phyloP scores from a whole-genome alignment of 1,140 invertebrate species.

The Wiebesia pumilae region DNA sequence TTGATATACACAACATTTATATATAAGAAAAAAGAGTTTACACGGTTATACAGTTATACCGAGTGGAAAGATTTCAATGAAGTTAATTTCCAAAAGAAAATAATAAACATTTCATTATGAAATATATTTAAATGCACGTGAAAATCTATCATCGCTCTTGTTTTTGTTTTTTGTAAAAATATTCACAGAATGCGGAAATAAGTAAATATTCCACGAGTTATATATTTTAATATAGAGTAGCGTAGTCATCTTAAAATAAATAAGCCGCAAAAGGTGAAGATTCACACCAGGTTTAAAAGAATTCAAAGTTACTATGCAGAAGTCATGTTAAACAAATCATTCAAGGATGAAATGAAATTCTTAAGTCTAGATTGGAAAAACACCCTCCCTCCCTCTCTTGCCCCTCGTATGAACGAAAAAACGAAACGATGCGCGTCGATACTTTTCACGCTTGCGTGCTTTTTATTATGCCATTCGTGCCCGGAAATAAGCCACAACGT shows the following conservation, averaged over 20 bases:
- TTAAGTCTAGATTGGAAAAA: neutral
- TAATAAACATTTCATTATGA: neutral
- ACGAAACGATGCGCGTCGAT: constrained; percentile 31
- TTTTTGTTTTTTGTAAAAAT: neutral
- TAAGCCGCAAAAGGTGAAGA: neutral
- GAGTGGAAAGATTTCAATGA: no score
- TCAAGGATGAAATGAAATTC: constrained; percentile 66
- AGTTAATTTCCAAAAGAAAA: neutral
- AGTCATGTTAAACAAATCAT: constrained; percentile 19
- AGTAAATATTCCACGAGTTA: neutral
- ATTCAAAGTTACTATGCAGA: neutral
- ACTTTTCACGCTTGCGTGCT: constrained; percentile 45
- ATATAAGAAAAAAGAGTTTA: no score
- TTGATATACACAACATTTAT: no score
- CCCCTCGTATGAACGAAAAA: constrained; percentile 5
- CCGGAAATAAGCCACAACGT: neutral
- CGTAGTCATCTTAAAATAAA: constrained; percentile 23
- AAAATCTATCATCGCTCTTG: neutral
- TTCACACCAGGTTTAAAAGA: neutral
- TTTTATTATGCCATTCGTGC: constrained; percentile 10
- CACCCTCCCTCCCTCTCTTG: neutral
- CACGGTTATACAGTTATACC: no score
- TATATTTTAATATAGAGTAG: constrained; percentile 28
- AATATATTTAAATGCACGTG: no score
- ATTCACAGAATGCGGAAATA: constrained; percentile 15